Base-by-base conservation (phyloP, 2,888 invertebrate species). In the Caenorhabditis sp. region DNA sequence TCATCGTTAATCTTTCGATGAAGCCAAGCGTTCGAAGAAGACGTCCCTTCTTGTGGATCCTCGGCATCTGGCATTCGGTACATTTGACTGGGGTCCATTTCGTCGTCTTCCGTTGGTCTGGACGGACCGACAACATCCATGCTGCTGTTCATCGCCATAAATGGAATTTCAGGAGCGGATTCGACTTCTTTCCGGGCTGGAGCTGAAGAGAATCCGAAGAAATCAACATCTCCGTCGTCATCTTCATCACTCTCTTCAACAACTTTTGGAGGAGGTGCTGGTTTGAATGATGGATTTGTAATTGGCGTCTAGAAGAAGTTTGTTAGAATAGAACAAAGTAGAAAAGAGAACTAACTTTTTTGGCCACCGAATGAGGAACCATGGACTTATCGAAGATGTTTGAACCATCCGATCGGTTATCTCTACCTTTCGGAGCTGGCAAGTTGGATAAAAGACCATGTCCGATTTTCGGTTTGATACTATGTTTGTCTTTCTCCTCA, bases 121-220 rank as follows among this genome's bases (percentile, higher is more conserved):
- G 87, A 84, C 10, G 88, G 88, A 1, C 87, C 88, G n/a, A 85
- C 82, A n/a, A 80, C 63, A 19, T 80, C 84, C 69, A 80, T 82
- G 24, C 70, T 69, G 51, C 82, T 82, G 35, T 74, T 82, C 24
- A 70, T 68, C 3, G 85, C 68, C 75, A 86, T 79, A 6, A 64
- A 26, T 16, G 87, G 87, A 38, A 85, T 49, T 19, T 84, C 64
- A 1, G 68, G 54, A 22, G 38, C 10, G 5, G 38, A 6, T 28
- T 81, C 49, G 24, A 41, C 49, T 10, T 44, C 56, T 47, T 66
- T 58, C 7, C 54, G n/a, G 14, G 44, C 12, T 8, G 68, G 63
- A 22, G 44, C 64, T 1, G 84, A 76, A 1, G 85, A 82, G 41
- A 88, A 83, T 0, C 88, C 88, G 41, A 88, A 88, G 75, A 87